These are phyloP conservation scores for Grantiella picta DNA, from an alignment of 2,113 vertebrate species.

Conservation along the genomic window DNA sequence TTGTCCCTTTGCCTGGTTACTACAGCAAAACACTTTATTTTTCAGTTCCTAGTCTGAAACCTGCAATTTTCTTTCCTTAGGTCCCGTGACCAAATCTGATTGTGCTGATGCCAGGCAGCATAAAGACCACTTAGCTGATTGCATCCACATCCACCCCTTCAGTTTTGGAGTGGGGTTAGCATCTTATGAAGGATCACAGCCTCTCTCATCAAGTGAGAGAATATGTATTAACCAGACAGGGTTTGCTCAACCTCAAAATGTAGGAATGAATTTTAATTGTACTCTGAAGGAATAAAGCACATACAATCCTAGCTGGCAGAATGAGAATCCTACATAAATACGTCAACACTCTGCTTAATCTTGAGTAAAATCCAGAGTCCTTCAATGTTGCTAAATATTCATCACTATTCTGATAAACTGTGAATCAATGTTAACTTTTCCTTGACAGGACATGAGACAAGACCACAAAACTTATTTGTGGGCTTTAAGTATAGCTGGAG, in stretches of 20 bases:
- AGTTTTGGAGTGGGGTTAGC: not conserved
- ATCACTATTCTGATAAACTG: not conserved
- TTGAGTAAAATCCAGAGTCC: not conserved
- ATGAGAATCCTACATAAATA: not conserved
- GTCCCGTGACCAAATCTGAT: not conserved
- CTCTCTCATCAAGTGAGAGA: not conserved
- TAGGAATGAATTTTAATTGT: not conserved
- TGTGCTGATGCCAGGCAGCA: not conserved
- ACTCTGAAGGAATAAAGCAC: not conserved
- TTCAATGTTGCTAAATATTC: not conserved
- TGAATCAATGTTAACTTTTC: not conserved
- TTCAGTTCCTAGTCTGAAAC: not conserved
- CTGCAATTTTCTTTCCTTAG: not conserved
- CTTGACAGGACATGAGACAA: not conserved
- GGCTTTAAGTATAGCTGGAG: not conserved
- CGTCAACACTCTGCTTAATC: not conserved
- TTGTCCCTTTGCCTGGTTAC: not conserved
- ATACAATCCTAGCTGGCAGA: not conserved
- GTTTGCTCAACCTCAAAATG: not conserved
- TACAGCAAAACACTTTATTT: not conserved
- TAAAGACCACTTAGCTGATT: not conserved
- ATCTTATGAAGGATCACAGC: not conserved
- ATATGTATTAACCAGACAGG: not conserved
- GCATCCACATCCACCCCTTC: not conserved
- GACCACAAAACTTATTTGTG: not conserved